Evolutionary conservation across 2,888 invertebrate genomes (phyloP).

Genomic region (Caenorhabditis sp.): DNA sequence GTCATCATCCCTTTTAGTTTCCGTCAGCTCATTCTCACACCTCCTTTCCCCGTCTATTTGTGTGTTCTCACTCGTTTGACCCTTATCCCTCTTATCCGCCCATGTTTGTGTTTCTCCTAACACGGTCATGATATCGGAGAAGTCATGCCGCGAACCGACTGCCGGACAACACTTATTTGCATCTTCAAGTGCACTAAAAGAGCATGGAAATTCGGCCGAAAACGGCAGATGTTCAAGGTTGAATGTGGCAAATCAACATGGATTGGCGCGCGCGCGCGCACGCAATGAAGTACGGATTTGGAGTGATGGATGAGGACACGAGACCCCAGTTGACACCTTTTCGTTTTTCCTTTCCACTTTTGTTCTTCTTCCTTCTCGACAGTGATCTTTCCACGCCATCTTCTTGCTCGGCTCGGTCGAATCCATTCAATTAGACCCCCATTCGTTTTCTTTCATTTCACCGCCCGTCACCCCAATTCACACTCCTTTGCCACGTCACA

Average conservation of each 20-base stretch:
- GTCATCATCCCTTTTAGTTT: slow-evolving; percentile 2
- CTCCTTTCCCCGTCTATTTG: slow-evolving; percentile 28
- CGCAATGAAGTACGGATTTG: slow-evolving; percentile 19
- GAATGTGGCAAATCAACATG: not conserved
- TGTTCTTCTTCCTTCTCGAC: not conserved
- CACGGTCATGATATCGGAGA: slow-evolving; percentile 27
- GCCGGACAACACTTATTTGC: slow-evolving; percentile 30
- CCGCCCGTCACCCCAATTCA: too few species aligned
- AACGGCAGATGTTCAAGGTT: slow-evolving; percentile 49
- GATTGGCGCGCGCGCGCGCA: not conserved
- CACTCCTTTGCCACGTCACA: too few species aligned
- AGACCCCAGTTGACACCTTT: not conserved
- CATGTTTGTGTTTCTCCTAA: slow-evolving; percentile 30
- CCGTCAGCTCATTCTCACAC: not conserved
- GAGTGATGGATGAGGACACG: slow-evolving; percentile 24
- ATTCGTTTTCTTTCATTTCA: too few species aligned
- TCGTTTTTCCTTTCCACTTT: not conserved
- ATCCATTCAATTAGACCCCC: too few species aligned
- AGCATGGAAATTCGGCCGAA: slow-evolving; percentile 20
- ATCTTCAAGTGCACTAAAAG: slow-evolving; percentile 45
- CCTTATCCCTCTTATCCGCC: slow-evolving; percentile 25
- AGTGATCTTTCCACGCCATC: not conserved
- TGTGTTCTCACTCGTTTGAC: slow-evolving; percentile 27
- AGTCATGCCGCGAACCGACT: slow-evolving; percentile 21
- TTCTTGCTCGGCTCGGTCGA: too few species aligned